These are phyloP conservation scores for Noctilio leporinus DNA, from an alignment of 2,113 vertebrate genomes.

Conservation along the genomic window DNA sequence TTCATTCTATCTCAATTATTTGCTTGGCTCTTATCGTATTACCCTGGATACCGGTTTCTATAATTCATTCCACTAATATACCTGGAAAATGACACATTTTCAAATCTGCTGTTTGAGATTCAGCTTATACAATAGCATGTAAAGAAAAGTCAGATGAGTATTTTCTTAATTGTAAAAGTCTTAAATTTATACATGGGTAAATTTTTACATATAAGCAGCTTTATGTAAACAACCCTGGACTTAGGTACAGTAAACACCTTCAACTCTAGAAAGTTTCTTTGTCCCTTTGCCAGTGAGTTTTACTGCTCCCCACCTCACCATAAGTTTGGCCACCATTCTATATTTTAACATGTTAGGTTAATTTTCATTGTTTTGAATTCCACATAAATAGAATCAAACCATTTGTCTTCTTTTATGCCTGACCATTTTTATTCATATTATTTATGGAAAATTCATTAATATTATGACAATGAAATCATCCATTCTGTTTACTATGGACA, in stretches of 20 bases:
- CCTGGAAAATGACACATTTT: not conserved
- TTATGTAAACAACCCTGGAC: not conserved
- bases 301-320: not conserved
- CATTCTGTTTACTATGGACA: not conserved
- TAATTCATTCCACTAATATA: slow-evolving; percentile 3
- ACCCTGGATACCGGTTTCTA: not conserved
- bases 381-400: not conserved
- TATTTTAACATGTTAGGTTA: not conserved
- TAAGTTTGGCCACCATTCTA: not conserved
- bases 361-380: not conserved
- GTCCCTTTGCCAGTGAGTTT: not conserved
- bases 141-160: not conserved
- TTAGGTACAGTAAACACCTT: not conserved
- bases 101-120: not conserved
- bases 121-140: not conserved
- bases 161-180: not conserved
- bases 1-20: slow-evolving; percentile 1
- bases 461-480: not conserved
- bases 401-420: not conserved
- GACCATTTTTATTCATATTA: not conserved
- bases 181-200: not conserved
- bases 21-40: not conserved
- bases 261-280: not conserved
- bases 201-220: not conserved
- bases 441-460: not conserved